These are phyloP conservation scores for Drosophila guanche DNA, from an alignment of 1,140 invertebrate species.

Conservation along the genomic window DNA sequence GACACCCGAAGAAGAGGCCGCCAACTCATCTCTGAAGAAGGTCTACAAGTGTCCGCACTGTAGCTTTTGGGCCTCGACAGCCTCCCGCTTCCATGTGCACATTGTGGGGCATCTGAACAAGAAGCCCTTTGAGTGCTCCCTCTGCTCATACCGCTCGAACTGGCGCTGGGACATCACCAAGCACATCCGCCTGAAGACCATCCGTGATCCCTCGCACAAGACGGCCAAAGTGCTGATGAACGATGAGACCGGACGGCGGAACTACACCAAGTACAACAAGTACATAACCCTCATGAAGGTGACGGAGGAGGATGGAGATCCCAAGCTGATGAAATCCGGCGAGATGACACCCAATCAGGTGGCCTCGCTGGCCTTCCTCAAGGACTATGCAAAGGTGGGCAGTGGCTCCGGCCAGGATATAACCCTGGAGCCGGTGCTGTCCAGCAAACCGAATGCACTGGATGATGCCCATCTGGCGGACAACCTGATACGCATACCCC, in stretches of 20 bases:
- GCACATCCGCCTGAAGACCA: slow-evolving; percentile 95
- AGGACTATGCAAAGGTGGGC: slow-evolving; percentile 70
- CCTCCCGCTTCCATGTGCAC: slow-evolving; percentile 96
- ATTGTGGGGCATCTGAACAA: slow-evolving; percentile 96
- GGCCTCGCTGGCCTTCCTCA: slow-evolving; percentile 78
- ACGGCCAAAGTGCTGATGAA: slow-evolving; percentile 93
- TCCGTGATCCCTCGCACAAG: slow-evolving; percentile 91
- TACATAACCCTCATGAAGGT: slow-evolving; percentile 90
- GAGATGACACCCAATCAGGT: slow-evolving; percentile 83
- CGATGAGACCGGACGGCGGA: slow-evolving; percentile 94
- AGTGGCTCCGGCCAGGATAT: slow-evolving; percentile 64
- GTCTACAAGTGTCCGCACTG: slow-evolving; percentile 96
- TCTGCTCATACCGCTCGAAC: slow-evolving; percentile 96
- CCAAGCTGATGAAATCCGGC: slow-evolving; percentile 83
- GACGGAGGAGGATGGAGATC: slow-evolving; percentile 83
- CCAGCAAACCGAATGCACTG: slow-evolving; percentile 48
- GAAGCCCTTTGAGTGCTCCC: slow-evolving; percentile 97
- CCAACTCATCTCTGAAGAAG: slow-evolving; percentile 85
- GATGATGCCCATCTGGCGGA: slow-evolving; percentile 71
- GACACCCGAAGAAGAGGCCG: slow-evolving; percentile 82
- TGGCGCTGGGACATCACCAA: slow-evolving; percentile 98
- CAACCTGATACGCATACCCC: slow-evolving; percentile 68
- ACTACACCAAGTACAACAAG: slow-evolving; percentile 96
- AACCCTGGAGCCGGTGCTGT: slow-evolving; percentile 65
- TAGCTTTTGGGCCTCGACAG: slow-evolving; percentile 94